These are phyloP conservation scores for Cygnus olor DNA, from an alignment of 2,797 vertebrate genomes.

Conservation along the genomic window DNA sequence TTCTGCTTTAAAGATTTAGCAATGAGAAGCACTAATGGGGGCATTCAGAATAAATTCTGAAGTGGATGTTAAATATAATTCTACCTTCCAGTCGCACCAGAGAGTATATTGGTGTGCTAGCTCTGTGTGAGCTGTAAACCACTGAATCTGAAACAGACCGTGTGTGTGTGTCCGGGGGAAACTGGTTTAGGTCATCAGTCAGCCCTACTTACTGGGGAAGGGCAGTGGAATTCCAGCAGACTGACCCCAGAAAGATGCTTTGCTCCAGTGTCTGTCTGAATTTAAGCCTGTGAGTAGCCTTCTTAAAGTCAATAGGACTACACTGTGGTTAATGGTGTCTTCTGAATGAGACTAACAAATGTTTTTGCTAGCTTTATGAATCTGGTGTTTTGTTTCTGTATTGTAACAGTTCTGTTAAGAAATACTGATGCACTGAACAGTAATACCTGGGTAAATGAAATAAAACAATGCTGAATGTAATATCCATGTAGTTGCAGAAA, in stretches of 20 bases:
- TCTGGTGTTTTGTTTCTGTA: neutral
- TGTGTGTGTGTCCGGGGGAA: neutral
- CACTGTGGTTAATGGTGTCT: neutral
- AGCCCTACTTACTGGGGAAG: neutral
- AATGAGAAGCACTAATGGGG: neutral
- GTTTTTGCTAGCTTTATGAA: neutral
- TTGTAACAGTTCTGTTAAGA: neutral
- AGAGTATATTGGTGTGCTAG: neutral
- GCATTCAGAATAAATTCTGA: neutral
- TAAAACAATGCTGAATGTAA: rapidly evolving
- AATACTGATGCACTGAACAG: neutral
- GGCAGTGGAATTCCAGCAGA: neutral
- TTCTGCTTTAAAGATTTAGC: neutral
- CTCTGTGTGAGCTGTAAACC: neutral
- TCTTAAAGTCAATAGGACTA: neutral
- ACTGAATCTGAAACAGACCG: neutral
- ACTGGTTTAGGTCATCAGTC: neutral
- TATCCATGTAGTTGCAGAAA: neutral
- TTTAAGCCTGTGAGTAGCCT: neutral
- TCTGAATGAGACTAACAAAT: neutral
- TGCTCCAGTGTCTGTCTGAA: neutral
- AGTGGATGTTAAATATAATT: neutral
- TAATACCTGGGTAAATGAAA: neutral
- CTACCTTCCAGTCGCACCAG: neutral
- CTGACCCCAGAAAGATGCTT: neutral